A percentile compares a stretch with the other conserved stretches of the same genome.
Conservation (phyloP, 1,140 invertebrate species). For the Lutraria rhynchaena region DNA sequence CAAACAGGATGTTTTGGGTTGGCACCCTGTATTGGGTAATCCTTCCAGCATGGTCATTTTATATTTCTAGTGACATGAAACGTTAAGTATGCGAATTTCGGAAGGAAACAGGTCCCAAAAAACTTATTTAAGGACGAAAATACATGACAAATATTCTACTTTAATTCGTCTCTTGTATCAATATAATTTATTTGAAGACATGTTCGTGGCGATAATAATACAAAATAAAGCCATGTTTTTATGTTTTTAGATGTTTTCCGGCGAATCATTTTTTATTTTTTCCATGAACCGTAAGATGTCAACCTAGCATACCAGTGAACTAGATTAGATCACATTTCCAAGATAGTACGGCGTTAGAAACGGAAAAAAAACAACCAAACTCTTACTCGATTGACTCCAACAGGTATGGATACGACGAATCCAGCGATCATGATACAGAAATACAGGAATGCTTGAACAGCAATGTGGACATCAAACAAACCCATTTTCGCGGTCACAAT, state of each 20-base stretch:
- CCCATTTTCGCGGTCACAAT: conserved; percentile 11
- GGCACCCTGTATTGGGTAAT: no score
- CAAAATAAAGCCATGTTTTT: not conserved
- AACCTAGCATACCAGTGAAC: not conserved
- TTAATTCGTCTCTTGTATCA: no score
- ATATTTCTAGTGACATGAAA: no score
- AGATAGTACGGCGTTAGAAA: not conserved
- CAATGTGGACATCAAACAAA: conserved; percentile 56
- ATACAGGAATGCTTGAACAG: conserved; percentile 61
- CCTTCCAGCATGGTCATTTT: no score
- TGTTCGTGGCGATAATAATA: not conserved
- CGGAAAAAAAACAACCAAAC: conserved; percentile 1
- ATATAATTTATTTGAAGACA: no score
- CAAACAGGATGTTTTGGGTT: no score
- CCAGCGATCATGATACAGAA: conserved; percentile 52
- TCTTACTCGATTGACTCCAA: conserved; percentile 60
- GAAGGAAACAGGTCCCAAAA: no score
- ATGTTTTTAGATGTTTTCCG: not conserved
- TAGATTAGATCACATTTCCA: not conserved
- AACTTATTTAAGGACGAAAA: no score
- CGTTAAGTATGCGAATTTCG: no score
- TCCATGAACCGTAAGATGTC: not conserved
- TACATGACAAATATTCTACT: no score
- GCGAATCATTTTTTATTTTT: conserved; percentile 5
- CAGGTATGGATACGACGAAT: conserved; percentile 56